These are phyloP conservation scores for Vicugna pacos DNA, from an alignment of 2,113 vertebrate species.

Conservation along the genomic window DNA sequence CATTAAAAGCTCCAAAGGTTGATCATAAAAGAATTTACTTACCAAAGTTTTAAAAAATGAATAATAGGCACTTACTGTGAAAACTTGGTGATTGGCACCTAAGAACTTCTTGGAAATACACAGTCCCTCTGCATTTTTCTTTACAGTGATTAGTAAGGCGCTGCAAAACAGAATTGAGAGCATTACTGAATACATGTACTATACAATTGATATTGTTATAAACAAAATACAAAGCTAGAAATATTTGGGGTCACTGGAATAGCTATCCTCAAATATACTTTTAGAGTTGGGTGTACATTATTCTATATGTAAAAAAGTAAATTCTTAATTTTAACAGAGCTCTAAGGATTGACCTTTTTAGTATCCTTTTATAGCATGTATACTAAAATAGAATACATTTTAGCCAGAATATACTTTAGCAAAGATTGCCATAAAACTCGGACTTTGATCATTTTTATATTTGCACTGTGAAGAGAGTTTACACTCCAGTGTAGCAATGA, in stretches of 20 bases:
- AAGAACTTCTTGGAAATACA: background rate
- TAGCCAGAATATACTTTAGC: conserved; percentile 86
- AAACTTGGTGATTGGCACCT: background rate
- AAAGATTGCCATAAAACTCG: conserved; percentile 75
- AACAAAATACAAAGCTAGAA: conserved; percentile 57
- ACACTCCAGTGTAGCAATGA: background rate
- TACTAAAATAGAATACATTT: conserved; percentile 86
- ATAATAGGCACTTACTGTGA: background rate
- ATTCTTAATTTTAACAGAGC: conserved; percentile 70
- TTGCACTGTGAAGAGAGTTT: conserved; percentile 75
- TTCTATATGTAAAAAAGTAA: conserved; percentile 69
- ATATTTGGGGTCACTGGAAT: conserved; percentile 26
- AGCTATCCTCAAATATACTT: conserved; percentile 60
- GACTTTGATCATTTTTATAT: conserved; percentile 67
- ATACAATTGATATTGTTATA: conserved; percentile 34
- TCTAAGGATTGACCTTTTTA: conserved; percentile 83
- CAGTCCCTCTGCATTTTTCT: background rate
- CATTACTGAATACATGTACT: background rate
- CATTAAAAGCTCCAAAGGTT: background rate
- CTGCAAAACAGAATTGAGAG: background rate
- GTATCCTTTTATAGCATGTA: conserved; percentile 85
- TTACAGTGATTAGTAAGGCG: background rate
- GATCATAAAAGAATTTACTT: background rate
- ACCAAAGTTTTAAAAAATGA: conserved; percentile 24
- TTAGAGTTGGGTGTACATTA: conserved; percentile 68